Evolutionary conservation across 2,888 invertebrate genomes (phyloP).

Genomic region (Zelleria hepariella): DNA sequence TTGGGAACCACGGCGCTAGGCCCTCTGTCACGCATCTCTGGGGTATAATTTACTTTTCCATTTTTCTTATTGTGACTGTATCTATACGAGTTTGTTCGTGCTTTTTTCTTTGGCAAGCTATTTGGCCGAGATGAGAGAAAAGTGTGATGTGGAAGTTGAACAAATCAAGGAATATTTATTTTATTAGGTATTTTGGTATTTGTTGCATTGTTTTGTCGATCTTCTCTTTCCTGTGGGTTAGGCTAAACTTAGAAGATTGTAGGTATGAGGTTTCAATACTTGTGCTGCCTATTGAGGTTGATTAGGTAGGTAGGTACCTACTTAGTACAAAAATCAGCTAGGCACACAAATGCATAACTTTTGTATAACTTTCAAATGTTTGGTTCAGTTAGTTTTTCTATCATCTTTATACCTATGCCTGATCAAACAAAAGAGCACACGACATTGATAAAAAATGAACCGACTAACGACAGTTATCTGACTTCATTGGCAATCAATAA

Average conservation of each 20-base stretch:
- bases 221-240: too few species aligned
- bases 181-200: background rate
- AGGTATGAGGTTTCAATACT: too few species aligned
- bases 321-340: background rate
- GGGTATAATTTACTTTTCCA: conserved; percentile 1
- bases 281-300: too few species aligned
- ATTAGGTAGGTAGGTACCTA: too few species aligned
- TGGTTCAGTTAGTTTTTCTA: too few species aligned
- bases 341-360: background rate
- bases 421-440: too few species aligned
- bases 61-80: background rate
- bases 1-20: too few species aligned
- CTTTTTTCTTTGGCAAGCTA: background rate
- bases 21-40: background rate
- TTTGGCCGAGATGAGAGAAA: background rate
- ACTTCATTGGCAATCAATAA: background rate
- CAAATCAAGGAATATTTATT: background rate
- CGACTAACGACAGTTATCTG: background rate
- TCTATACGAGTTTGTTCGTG: background rate
- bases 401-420: too few species aligned
- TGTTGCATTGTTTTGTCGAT: too few species aligned
- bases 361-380: too few species aligned
- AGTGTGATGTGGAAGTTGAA: background rate
- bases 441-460: background rate
- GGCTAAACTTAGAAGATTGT: too few species aligned